These are phyloP conservation scores for Recurvirostra avosetta DNA, from an alignment of 2,113 vertebrate genomes.

Conservation along the genomic window DNA sequence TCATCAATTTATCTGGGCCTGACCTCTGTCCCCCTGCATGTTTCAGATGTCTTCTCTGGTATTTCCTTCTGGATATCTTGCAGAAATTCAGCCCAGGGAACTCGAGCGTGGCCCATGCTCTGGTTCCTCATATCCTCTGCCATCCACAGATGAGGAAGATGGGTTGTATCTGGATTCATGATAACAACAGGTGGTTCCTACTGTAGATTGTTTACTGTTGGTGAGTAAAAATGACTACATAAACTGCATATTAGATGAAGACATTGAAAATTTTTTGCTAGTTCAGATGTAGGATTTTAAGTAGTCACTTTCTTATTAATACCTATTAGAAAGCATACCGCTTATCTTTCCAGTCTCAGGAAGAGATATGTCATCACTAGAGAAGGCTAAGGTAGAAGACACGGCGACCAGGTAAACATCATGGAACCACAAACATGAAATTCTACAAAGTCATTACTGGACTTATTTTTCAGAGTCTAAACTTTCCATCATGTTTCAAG, in stretches of 20 bases:
- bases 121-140: not conserved
- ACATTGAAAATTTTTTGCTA: not conserved
- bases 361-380: not conserved
- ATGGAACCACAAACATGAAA: not conserved
- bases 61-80: not conserved
- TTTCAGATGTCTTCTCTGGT: not conserved
- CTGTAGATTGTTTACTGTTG: not conserved
- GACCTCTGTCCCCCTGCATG: not conserved
- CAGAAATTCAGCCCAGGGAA: not conserved
- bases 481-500: not conserved
- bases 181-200: not conserved
- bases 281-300: not conserved
- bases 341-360: not conserved
- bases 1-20: not conserved
- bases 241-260: not conserved
- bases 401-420: not conserved
- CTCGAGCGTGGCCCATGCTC: accelerated
- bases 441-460: not conserved
- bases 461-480: not conserved
- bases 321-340: not conserved
- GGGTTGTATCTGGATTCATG: not conserved
- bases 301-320: not conserved
- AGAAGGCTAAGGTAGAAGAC: not conserved
- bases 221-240: not conserved
- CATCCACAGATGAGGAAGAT: not conserved